Percentiles rank a stretch among this genome's conserved stretches.
Conservation (phyloP, 2,797 vertebrate genomes). For the Decapterus maruadsi region DNA sequence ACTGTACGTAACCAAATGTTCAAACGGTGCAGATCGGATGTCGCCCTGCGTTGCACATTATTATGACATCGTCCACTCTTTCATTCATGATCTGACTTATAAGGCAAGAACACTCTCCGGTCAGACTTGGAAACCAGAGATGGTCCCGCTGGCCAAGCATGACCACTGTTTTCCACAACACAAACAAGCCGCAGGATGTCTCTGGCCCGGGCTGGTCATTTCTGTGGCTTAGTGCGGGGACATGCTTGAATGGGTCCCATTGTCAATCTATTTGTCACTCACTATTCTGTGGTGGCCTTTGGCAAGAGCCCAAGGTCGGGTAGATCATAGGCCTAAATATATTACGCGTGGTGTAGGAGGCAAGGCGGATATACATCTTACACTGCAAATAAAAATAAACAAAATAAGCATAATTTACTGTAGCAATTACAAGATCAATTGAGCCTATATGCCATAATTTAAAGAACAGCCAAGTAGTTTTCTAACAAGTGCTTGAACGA, state of each 20-base stretch:
- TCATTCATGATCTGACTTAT: conserved; percentile 81
- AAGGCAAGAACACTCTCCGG: conserved; percentile 76
- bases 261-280: conserved; percentile 85
- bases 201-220: conserved; percentile 62
- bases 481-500: too few relatives aligned
- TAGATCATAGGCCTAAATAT: conserved; percentile 80
- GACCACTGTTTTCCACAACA: conserved; percentile 84
- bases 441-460: background rate
- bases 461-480: too few relatives aligned
- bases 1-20: conserved; percentile 44
- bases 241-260: conserved; percentile 80
- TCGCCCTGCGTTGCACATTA: conserved; percentile 58
- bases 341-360: conserved; percentile 57
- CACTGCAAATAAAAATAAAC: conserved; percentile 62
- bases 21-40: conserved; percentile 56
- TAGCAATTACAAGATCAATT: conserved; percentile 1
- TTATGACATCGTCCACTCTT: conserved; percentile 68
- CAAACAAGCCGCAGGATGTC: conserved; percentile 75
- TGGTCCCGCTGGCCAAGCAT: conserved; percentile 69
- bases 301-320: conserved; percentile 73
- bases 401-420: conserved; percentile 27
- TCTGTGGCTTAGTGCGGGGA: conserved; percentile 69
- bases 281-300: conserved; percentile 80
- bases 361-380: conserved; percentile 37
- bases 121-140: conserved; percentile 62